These are phyloP conservation scores for Amblyornis subalaris DNA, from an alignment of 2,113 vertebrate species.

Conservation along the genomic window DNA sequence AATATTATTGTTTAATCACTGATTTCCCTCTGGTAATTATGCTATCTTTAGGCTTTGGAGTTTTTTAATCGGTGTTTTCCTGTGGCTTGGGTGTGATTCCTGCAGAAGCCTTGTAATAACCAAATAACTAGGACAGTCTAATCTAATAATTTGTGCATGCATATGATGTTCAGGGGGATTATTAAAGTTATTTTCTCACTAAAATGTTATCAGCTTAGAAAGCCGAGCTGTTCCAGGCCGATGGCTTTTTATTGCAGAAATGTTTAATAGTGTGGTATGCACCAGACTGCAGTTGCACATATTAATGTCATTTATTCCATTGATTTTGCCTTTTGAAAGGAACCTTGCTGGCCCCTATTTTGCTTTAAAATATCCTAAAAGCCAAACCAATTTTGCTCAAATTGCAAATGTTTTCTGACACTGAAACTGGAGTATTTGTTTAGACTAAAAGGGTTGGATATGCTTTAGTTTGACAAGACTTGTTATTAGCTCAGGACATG, in stretches of 20 bases:
- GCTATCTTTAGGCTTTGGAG: slow-evolving; percentile 31
- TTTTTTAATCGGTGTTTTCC: slow-evolving; percentile 37
- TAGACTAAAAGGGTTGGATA: not conserved
- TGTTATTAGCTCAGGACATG: not conserved
- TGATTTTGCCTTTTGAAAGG: not conserved
- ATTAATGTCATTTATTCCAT: not conserved
- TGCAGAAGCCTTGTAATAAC: slow-evolving; percentile 43
- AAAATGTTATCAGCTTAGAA: slow-evolving; percentile 50
- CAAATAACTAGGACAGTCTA: slow-evolving; percentile 49
- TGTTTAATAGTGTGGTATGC: not conserved
- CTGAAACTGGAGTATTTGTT: not conserved
- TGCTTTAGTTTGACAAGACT: not conserved
- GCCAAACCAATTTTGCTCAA: not conserved
- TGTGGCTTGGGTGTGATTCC: slow-evolving; percentile 58
- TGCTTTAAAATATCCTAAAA: not conserved
- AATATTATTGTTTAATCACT: slow-evolving; percentile 64
- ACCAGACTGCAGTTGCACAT: not conserved
- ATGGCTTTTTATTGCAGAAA: slow-evolving; percentile 2
- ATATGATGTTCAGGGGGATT: slow-evolving; percentile 45
- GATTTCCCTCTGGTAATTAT: slow-evolving; percentile 51
- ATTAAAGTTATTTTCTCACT: slow-evolving; percentile 61
- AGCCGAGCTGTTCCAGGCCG: not conserved
- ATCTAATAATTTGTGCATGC: slow-evolving; percentile 55
- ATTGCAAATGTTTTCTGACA: not conserved
- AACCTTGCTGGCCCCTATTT: not conserved